Conservation (phyloP, 2,888 invertebrate species). For the Cosmorhoe ocellata region DNA sequence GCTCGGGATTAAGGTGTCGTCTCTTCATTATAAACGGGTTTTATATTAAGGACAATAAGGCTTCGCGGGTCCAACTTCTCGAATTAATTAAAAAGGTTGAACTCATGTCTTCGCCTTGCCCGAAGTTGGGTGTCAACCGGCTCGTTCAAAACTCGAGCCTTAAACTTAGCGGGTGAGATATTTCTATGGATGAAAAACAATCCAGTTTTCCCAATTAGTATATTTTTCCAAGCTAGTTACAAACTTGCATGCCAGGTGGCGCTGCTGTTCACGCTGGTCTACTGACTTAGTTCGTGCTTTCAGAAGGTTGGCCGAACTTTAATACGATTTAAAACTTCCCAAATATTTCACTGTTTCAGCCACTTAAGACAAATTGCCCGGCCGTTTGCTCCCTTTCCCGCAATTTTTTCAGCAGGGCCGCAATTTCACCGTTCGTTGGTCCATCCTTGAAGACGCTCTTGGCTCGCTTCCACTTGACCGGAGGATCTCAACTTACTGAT, state of each 20-base stretch:
- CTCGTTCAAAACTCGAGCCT: constrained; percentile 24
- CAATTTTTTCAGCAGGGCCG: constrained; percentile 53
- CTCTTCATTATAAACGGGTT: constrained; percentile 55
- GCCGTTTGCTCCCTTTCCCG: constrained; percentile 40
- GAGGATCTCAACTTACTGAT: constrained; percentile 32
- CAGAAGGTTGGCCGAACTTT: constrained; percentile 57
- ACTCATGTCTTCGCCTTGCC: constrained; percentile 47
- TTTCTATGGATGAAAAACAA: neutral
- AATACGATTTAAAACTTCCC: constrained; percentile 69
- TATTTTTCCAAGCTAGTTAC: too few relatives aligned
- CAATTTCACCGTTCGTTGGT: constrained; percentile 68
- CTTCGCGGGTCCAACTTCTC: constrained; percentile 51
- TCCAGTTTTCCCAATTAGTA: too few relatives aligned
- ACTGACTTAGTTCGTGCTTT: constrained; percentile 42
- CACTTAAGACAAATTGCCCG: constrained; percentile 74
- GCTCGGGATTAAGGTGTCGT: constrained; percentile 44
- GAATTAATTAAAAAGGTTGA: constrained; percentile 65
- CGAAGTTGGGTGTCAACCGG: constrained; percentile 21
- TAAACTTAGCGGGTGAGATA: neutral
- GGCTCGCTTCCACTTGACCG: constrained; percentile 38
- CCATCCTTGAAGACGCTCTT: constrained; percentile 35
- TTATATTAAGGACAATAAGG: constrained; percentile 50
- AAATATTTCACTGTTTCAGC: constrained; percentile 74
- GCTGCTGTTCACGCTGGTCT: too few relatives aligned
- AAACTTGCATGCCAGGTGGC: too few relatives aligned